These are phyloP conservation scores for Volucella inanis DNA, from an alignment of 2,888 invertebrate genomes.

Conservation along the genomic window DNA sequence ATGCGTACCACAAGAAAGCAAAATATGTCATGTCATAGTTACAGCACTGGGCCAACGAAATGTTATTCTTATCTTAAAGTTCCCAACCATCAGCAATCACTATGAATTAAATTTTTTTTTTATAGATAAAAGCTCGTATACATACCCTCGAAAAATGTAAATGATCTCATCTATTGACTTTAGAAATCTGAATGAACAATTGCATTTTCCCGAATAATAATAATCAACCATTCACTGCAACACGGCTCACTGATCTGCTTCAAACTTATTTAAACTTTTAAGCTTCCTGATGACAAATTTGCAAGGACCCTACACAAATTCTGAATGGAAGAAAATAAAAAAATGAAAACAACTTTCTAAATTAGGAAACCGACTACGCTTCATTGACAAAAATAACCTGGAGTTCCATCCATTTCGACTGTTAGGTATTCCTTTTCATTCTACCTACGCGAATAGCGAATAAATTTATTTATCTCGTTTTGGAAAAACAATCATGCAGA, in stretches of 20 bases:
- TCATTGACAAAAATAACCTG: constrained; percentile 48
- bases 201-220: constrained; percentile 7
- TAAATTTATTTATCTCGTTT: constrained; percentile 61
- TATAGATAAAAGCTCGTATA: too few species aligned
- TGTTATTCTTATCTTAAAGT: too few species aligned
- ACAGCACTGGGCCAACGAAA: too few species aligned
- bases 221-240: constrained; percentile 6
- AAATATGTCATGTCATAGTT: too few species aligned
- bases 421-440: not conserved
- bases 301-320: not conserved
- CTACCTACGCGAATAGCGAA: constrained; percentile 36
- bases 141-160: too few species aligned
- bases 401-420: not conserved
- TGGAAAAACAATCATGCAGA: constrained; percentile 69
- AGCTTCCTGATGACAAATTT: constrained; percentile 24
- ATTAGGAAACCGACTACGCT: constrained; percentile 27
- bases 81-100: too few species aligned
- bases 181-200: not conserved
- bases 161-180: too few species aligned
- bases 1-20: too few species aligned
- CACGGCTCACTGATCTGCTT: constrained; percentile 45
- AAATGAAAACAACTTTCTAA: not conserved
- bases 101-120: too few species aligned
- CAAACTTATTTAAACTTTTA: constrained; percentile 62
- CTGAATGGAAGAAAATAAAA: not conserved